phyloP scores from a whole-genome alignment of 2,797 vertebrate species.

The Malurus splendens region DNA sequence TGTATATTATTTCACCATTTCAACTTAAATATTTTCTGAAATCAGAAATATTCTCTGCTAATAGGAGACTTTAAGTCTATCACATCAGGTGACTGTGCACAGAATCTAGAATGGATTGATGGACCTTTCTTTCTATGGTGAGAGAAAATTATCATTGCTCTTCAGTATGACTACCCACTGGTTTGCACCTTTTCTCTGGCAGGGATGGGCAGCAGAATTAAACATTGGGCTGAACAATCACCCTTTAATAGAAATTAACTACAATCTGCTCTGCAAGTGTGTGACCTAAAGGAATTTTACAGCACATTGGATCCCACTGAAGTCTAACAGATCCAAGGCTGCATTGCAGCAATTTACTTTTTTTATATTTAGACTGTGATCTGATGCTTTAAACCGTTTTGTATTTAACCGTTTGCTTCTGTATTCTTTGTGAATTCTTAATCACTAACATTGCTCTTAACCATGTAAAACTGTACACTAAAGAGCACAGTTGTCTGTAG shows the following conservation, averaged over 20 bases:
- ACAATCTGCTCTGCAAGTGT: not conserved
- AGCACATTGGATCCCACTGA: not conserved
- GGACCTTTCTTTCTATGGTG: not conserved
- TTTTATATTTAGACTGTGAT: not conserved
- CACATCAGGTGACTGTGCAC: not conserved
- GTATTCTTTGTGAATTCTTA: not conserved
- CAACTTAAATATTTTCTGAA: not conserved
- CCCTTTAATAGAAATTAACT: rapidly evolving
- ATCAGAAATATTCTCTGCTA: not conserved
- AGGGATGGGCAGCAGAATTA: not conserved
- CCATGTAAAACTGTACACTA: not conserved
- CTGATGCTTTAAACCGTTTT: not conserved
- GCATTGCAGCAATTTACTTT: not conserved
- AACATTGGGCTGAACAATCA: not conserved
- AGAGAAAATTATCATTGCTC: not conserved
- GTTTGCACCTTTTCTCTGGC: not conserved
- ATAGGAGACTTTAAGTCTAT: not conserved
- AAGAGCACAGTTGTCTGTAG: not conserved
- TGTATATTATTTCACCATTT: not conserved
- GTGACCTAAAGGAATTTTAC: not conserved
- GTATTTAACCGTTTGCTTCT: not conserved
- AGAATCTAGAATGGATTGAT: not conserved
- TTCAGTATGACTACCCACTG: not conserved
- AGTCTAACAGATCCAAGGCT: not conserved
- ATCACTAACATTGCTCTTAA: not conserved